phyloP scores from a whole-genome alignment of 1,140 invertebrate genomes.

The Argopecten irradians region DNA sequence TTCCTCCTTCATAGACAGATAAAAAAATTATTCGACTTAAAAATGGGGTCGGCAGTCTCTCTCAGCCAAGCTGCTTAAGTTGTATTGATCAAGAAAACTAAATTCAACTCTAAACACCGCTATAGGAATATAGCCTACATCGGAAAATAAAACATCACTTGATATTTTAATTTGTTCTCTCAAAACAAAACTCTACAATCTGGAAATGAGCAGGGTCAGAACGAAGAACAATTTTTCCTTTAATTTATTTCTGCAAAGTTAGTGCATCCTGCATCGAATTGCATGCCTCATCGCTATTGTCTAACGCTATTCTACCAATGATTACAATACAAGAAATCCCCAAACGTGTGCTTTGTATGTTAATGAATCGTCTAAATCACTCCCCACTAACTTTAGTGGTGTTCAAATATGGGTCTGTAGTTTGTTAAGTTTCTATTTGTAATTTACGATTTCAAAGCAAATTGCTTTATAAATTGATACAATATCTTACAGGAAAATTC shows the following conservation, averaged over 20 bases:
- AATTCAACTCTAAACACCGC: not conserved
- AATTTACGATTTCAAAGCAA: conserved; percentile 1
- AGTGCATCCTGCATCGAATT: conserved; percentile 2
- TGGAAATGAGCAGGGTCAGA: not conserved
- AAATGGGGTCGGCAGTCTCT: not conserved
- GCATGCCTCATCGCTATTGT: conserved; percentile 3
- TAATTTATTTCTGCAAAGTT: conserved; percentile 23
- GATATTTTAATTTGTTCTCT: not conserved
- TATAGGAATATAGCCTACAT: conserved; percentile 1
- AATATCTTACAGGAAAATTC: conserved; percentile 11
- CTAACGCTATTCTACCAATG: not conserved
- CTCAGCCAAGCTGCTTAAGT: not conserved
- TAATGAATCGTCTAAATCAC: conserved; percentile 22
- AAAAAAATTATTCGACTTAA: not conserved
- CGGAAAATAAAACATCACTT: conserved; percentile 18
- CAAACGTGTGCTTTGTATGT: not conserved
- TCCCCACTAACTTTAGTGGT: conserved; percentile 20
- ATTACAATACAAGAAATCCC: conserved; percentile 22
- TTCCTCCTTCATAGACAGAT: not conserved
- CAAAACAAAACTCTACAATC: not conserved
- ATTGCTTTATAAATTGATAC: conserved; percentile 23
- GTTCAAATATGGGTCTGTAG: conserved; percentile 17
- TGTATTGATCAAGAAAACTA: not conserved
- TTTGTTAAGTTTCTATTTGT: conserved; percentile 23
- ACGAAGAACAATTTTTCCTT: not conserved